Evolutionary conservation across 2,888 invertebrate species (phyloP), one percentile per base, ranked within the genome.

Genomic region (Eledona agricola): DNA sequence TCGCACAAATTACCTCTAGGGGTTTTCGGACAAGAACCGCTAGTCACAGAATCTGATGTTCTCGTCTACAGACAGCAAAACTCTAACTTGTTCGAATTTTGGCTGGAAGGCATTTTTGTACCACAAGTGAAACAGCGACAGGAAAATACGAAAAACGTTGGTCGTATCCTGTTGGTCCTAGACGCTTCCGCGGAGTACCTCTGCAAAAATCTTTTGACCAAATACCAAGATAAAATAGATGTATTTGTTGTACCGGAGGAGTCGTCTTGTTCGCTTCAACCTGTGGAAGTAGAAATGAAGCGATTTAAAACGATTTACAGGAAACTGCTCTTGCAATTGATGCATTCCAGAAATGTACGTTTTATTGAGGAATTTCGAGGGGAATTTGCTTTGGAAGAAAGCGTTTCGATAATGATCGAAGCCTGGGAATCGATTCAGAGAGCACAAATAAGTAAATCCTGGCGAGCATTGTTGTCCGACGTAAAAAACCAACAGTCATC

Each of bases 381-480:
- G 13, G 34, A 45, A 45, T 45, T 45, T 9, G 23, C 31, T 6
- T 4, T 31, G 10, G 12, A 6, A 6, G 23, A 34, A 31, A 42
- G 42, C 12, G 22, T 42, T 20, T 19, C 13, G 11, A 15, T 31
- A 20, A 42, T 42, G 22, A 17, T 20, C 15, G 29, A 45, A 31
- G 45, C 34, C 9, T 34, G 34, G 34, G 45, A 45, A 28, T 45
- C 45, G 16, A 34, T 45, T 34, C 45, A 32, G 17, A 34, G 25
- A 25, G 22, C 34, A 1, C 15, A 23, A 16, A 45, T 45, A 15
- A 25, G 16, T 9, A 19, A 43, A 10, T 43, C 31, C 23, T 45
- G 45, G 45, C 20, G 23, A 20, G 15, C 6, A 29, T 23, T 43
- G 16, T 17, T 45, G 34, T 45, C 45, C 6, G 20, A 32, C 10